Base-by-base conservation (phyloP, 2,888 invertebrate species). In the Congeria kusceri region DNA sequence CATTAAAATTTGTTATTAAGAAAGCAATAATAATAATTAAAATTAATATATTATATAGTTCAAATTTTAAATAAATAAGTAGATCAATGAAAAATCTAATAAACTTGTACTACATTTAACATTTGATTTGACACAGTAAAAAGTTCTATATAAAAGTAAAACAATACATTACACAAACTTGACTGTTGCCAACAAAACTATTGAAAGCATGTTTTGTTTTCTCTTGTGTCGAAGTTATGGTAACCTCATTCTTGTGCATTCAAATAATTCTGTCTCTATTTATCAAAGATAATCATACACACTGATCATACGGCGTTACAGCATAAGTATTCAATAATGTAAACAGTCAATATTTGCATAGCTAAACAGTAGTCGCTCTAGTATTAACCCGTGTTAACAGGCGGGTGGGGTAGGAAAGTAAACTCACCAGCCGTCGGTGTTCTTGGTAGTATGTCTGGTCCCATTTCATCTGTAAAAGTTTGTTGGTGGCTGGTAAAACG, bases 401-500 rank as follows among this genome's bases (percentile, higher is more conserved):
- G 46, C 70, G 77, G 73, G 73, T 73, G 80, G 77, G 77, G 74
- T 71, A 53, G 29, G 32, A 46, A 56, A 28, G 23, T 49, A 23
- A 15, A 71, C 88, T 84, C 75, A 93, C 93, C 91, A 92, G 88
- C 80, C 87, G 77, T 65, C 91, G 79, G 85, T 93, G 93, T 83
- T 93, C 92, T 49, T 91, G 88, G 82, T 92, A 93, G 70, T 92
- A 91, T 5, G 90, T 92, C n/a, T 87, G 80, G 73, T 93, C 93
- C 93, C 93, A 93, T 82, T 89, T 86, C 83, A 91, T 88, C 84
- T 93, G 92, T 59, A 93, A 84, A 25, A 93, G 85, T 82, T 92
- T 92, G 82, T 92, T 93, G 67, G 91, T 90, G 7, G 91, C 88
- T 18, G 93, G 93, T 61, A 91, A 84, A 56, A 93, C 88, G 28